Evolutionary conservation across 1,140 invertebrate species (phyloP), one percentile per base, ranked within the genome.

Genomic region (Zaprionus africanus): DNA sequence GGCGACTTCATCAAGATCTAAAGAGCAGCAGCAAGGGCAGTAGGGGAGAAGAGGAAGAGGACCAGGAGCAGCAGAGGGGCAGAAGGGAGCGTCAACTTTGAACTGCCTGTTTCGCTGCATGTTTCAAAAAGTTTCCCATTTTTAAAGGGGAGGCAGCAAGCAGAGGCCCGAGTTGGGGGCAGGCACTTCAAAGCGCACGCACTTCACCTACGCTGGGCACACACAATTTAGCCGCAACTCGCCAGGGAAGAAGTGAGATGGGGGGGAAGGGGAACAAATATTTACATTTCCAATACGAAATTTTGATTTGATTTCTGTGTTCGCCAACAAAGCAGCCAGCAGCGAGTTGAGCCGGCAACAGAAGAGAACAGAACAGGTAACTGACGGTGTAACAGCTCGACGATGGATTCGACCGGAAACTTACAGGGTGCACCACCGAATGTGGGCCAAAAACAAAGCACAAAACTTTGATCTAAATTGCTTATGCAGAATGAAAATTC

Each of bases 251-350:
- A 0, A 2, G 31, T 1, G 38, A 41, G 38, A 2, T 0, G 2
- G 38, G 2, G 38, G n/a, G 38, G 6, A 15, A 7, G 38, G 38
- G 15, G 77, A 22, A 88, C 81, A 87, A 87, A 87, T 87, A 90
- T 87, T 87, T 87, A 87, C 84, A 84, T 87, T 84, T 87, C 81
- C 85, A 65, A 87, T 87, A 84, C 57, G 78, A 87, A 88, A 88
- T 81, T 88, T 87, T 90, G 84, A 90, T 87, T 87, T 76, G 85
- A 78, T 80, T 82, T 80, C 49, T 76, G 59, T 62, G 77, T 66
- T 66, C 61, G 82, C 77, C 69, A 57, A 69, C 72, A 65, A 78
- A 71, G 9, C 41, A 31, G 22, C 22, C n/a, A n/a, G n/a, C n/a
- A n/a, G 31, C 31, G 31, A 31, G 31, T 11, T 31, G 71, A 24